Base-by-base conservation (phyloP, 2,113 vertebrate species). In the Cromileptes altivelis region DNA sequence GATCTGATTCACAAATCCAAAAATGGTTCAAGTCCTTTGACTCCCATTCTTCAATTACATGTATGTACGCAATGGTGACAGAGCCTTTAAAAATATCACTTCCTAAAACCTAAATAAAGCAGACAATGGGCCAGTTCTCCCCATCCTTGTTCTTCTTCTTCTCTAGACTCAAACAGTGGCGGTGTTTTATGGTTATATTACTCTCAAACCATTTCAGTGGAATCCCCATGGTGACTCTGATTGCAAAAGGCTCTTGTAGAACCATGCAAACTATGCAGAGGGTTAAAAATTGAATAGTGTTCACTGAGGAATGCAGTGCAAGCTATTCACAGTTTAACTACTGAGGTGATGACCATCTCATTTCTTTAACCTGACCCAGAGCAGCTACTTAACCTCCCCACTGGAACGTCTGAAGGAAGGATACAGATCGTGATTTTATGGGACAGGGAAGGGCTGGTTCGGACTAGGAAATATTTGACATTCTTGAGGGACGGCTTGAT, bases 241-340 rank as follows among this genome's bases (percentile, higher is more conserved):
- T 74, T 86, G 45, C 80, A 74, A 67, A 76, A 65, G 30, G 33
- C 74, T 84, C 53, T 70, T 80, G 72, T 77, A 77, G 86, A 88
- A 61, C 52, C 60, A 63, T 53, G 52, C 49, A 70, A 70, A 81
- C 84, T 86, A 74, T 85, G 80, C 58, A 13, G 57, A 72, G 42
- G 57, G 87, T 92, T 91, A 91, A 87, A 88, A 86, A 88, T 89
- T 90, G 88, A 91, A 87, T 62, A 45, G 67, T 53, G 18, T 45
- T 58, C 12, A 45, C 57, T 45, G 79, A 78, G 69, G 85, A 89
- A 87, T 83, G 84, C 56, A 70, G 73, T 6, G 11, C n/a, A 49
- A 23, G 57, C 80, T 61, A 52, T 81, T 82, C 52, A 84, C 62
- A 70, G 60, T 84, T 80, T 78, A 90, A 85, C 85, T 19, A 47